A percentile compares a stretch with the other conserved stretches of the same genome.
These are phyloP conservation scores for Corythaixoides concolor DNA, from an alignment of 2,113 vertebrate species.

Conservation along the genomic window DNA sequence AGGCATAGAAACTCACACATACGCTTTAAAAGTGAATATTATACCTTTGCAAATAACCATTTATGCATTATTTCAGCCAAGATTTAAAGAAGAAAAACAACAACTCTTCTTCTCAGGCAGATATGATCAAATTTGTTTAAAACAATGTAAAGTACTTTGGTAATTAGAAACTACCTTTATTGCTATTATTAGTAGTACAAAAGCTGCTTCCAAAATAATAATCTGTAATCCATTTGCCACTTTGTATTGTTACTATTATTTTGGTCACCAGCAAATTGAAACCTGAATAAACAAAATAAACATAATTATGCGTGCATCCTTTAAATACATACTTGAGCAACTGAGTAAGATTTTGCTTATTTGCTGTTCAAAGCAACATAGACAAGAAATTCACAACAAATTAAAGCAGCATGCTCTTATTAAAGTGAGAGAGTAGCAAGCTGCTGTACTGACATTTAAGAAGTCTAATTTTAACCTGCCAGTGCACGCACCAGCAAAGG, in stretches of 20 bases:
- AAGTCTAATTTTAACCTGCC: constrained; percentile 63
- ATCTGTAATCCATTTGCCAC: background rate
- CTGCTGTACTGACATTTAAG: constrained; percentile 52
- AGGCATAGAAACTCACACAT: background rate
- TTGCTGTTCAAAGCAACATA: background rate
- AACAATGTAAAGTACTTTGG: background rate
- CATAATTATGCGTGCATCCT: background rate
- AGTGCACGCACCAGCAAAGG: background rate
- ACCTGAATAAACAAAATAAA: background rate
- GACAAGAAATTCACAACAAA: background rate
- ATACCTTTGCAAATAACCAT: background rate
- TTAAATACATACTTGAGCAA: background rate
- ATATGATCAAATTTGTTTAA: background rate
- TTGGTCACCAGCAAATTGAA: background rate
- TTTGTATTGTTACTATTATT: background rate
- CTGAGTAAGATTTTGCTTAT: background rate
- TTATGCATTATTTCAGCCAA: background rate
- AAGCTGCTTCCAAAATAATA: background rate
- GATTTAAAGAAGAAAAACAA: background rate
- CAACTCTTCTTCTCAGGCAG: background rate
- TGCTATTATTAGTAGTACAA: background rate
- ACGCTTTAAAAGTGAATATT: background rate
- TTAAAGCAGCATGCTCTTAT: background rate
- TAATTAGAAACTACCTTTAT: background rate
- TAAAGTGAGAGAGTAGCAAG: background rate